phyloP scores from a whole-genome alignment of 2,797 vertebrate genomes.

The Taenioides sp. region DNA sequence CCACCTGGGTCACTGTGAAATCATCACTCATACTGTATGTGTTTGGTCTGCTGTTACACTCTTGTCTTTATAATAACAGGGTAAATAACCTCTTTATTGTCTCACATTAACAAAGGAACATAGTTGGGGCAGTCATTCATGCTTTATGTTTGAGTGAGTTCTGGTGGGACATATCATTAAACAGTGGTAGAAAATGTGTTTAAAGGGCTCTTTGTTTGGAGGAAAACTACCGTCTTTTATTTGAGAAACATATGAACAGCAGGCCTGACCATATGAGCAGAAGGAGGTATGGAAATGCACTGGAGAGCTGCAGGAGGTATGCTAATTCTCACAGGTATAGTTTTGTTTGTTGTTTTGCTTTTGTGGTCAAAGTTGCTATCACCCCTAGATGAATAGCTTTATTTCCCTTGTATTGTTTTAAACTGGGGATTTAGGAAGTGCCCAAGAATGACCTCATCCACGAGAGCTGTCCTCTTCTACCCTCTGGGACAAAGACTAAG shows the following conservation, averaged over 20 bases:
- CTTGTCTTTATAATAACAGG: background rate
- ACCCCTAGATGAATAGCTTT: background rate
- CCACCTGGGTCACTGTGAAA: background rate
- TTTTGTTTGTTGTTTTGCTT: background rate
- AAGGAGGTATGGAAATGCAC: background rate
- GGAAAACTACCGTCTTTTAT: background rate
- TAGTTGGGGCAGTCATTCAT: background rate
- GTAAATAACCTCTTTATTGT: background rate
- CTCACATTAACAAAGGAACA: background rate
- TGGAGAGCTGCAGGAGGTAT: background rate
- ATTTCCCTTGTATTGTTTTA: constrained; percentile 6
- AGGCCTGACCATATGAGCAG: background rate
- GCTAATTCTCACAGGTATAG: constrained; percentile 3
- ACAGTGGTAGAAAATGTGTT: background rate
- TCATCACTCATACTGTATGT: background rate
- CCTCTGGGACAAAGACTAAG: background rate
- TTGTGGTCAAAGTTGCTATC: background rate
- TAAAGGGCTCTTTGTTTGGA: constrained; percentile 1
- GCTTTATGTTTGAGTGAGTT: background rate
- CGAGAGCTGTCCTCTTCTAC: constrained; percentile 1
- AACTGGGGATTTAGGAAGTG: constrained; percentile 1
- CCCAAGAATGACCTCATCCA: background rate
- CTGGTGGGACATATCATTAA: background rate
- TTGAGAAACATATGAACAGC: background rate
- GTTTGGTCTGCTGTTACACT: background rate